These are phyloP conservation scores for Drosophila pachea DNA, from an alignment of 1,140 invertebrate genomes.

Conservation along the genomic window DNA sequence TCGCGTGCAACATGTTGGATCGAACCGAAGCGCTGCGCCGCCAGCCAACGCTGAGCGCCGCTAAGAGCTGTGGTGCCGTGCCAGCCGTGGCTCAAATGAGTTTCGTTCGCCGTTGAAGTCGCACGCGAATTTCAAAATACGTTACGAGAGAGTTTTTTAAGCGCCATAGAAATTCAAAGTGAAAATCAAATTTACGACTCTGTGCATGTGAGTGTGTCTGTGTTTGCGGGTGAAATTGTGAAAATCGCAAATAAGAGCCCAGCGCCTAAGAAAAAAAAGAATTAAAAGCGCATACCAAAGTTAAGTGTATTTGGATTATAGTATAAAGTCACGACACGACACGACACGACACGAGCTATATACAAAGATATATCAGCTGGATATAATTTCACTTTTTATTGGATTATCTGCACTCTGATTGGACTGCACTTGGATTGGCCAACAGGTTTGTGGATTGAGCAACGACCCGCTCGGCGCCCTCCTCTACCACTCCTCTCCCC, in stretches of 20 bases:
- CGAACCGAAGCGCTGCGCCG: conserved; percentile 35
- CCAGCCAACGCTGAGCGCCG: conserved; percentile 16
- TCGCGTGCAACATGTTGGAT: conserved; percentile 43
- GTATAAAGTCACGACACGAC: conserved; percentile 34
- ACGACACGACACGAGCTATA: not conserved
- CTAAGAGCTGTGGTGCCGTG: conserved; percentile 18
- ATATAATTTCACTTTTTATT: conserved; percentile 74
- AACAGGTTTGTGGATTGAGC: conserved; percentile 68
- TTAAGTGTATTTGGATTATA: conserved; percentile 71
- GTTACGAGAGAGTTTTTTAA: conserved; percentile 56
- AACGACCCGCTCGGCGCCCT: conserved; percentile 14
- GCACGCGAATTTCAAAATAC: conserved; percentile 64
- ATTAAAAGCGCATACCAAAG: conserved; percentile 19
- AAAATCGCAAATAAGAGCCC: conserved; percentile 64
- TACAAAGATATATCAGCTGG: not conserved
- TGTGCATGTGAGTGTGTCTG: conserved; percentile 4
- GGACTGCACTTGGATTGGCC: conserved; percentile 19
- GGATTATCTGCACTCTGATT: conserved; percentile 60
- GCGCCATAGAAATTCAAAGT: conserved; percentile 60
- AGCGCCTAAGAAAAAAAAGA: conserved; percentile 19
- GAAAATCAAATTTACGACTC: conserved; percentile 61
- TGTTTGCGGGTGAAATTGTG: conserved; percentile 61
- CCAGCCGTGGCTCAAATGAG: conserved; percentile 53
- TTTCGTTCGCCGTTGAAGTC: conserved; percentile 60
- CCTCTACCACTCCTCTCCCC: not conserved